Evolutionary conservation across 2,888 invertebrate species (phyloP), one percentile per base, ranked within the genome.

Genomic region (Rotaria socialis): DNA sequence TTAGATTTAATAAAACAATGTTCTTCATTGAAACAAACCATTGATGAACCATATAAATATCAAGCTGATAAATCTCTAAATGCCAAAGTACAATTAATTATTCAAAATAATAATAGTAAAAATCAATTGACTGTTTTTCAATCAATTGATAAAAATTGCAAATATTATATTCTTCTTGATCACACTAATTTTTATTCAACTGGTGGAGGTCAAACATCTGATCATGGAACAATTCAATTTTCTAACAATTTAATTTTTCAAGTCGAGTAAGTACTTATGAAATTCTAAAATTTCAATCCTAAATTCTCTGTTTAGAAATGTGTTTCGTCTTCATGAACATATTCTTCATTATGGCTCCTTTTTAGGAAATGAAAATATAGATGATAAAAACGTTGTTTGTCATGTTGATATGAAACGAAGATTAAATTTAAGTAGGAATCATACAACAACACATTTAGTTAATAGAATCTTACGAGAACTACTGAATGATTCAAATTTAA

Each of bases 141-240:
- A 47, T 14, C 80, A n/a, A 47, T 80, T 80, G 80, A 80, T 80
- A 47, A 80, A 43, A 47, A 80, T n/a, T 80, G 11, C 5, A 47
- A 47, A 22, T 47, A 43, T 80, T 80, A 80, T n/a, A n/a, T 80
- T 24, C n/a, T 87, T 41, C 60, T 87, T 35, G 84, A 87, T 35
- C 55, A 41, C 11, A 87, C 87, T 2, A 84, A 84, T 43, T 87
- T 87, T 52, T 87, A 87, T 85, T 85, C 85, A 50, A 47, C 56
- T 43, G 84, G 85, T 47, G 87, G 87, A 43, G 87, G 87, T 24
- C 87, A 87, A 84, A 52, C 80, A 84, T 87, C 84, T 4, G 87
- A 87, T 67, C 27, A 43, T 14, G 87, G 87, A 24, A 16, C 22
- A n/a, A 43, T 80, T 75, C 19, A 52, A 19, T 56, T n/a, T 10